Base-by-base conservation (phyloP, 2,797 vertebrate species). In the Florisuga fusca region DNA sequence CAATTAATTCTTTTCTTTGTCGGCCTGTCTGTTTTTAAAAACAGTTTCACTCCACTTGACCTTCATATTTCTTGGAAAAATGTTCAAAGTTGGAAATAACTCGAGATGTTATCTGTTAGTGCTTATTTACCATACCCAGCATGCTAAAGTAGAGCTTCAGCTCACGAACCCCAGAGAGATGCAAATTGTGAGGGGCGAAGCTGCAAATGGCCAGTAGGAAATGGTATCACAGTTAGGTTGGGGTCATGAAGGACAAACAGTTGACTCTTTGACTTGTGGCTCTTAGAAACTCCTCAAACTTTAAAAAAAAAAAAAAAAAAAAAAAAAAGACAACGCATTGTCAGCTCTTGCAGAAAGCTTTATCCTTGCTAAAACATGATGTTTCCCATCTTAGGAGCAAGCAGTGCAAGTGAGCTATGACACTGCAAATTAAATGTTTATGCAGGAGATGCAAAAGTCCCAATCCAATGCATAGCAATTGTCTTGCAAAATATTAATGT, bases 1-100 rank as follows among this genome's bases (percentile, higher is more conserved):
- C 77, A 92, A 82, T 89, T 94, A 88, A 93, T 91, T 95, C 69
- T 93, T 83, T 87, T 85, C 78, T 87, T 89, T 61, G 54, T 64
- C 55, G 68, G 55, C 48, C 23, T 26, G 7, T 93, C 94, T 93
- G 85, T 84, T 88, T 95, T 82, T 33, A 74, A 84, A 94, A 89
- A 85, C 75, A 80, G 78, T 94, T 85, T 94, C 62, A 38, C 67
- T 94, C 63, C 93, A 94, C 94, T 96, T 94, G 92, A 95, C 87
- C 89, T 91, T 54, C 77, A 59, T 46, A 16, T 82, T 96, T 91
- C 94, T 96, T 95, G 91, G 94, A 91, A 94, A 94, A 84, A 46
- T 22, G 63, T 86, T 93, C 92, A 77, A 90, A 90, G 73, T 61
- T 96, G 50, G 77, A 84, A 94, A 94, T 78, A 84, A 57, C 48